Conservation (phyloP, 2,113 vertebrate species). For the Fukomys damarensis region DNA sequence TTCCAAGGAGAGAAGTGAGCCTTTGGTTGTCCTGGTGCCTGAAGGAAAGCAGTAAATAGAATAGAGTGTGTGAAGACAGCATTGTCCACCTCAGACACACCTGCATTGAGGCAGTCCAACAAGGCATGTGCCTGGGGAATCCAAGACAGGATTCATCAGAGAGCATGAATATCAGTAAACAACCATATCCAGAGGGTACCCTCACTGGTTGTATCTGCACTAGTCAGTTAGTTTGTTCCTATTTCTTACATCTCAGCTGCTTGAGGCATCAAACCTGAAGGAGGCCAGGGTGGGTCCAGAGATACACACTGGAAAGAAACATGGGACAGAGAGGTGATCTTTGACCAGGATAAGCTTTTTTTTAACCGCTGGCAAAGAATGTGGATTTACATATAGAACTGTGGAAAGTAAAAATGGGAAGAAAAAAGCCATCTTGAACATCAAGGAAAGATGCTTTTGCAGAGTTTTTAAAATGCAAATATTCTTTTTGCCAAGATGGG, state of each 20-base stretch:
- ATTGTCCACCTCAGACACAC: neutral
- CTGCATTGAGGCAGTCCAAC: neutral
- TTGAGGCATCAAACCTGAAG: neutral
- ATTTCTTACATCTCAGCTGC: neutral
- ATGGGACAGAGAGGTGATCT: neutral
- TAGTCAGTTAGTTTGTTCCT: neutral
- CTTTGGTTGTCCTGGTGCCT: neutral
- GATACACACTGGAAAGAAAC: accelerated
- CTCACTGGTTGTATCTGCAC: accelerated
- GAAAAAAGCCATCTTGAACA: neutral
- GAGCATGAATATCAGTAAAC: neutral
- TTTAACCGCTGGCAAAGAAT: neutral
- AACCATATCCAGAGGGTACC: neutral
- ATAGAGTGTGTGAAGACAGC: neutral
- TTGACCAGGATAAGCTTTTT: neutral
- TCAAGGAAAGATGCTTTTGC: neutral
- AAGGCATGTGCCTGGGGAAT: neutral
- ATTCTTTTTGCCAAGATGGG: neutral
- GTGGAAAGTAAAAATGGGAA: neutral
- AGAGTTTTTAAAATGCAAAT: neutral
- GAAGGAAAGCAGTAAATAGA: neutral
- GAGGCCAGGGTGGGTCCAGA: neutral
- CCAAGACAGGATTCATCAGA: neutral
- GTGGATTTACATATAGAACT: neutral
- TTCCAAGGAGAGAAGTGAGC: neutral